Evolutionary conservation across 2,797 vertebrate genomes (phyloP).

Genomic region (Platalea minor): DNA sequence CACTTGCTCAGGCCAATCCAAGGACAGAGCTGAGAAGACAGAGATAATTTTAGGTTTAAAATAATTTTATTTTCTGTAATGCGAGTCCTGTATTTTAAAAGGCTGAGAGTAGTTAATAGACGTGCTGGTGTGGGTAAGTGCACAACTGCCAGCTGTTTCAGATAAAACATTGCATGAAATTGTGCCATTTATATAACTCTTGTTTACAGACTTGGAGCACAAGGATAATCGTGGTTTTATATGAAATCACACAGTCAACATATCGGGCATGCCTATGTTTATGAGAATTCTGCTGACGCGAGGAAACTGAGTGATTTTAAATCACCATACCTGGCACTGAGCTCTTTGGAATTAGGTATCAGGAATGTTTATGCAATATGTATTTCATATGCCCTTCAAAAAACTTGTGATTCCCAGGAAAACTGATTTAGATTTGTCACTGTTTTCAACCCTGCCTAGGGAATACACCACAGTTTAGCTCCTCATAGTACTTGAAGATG

Average conservation of each 20-base stretch:
- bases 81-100: constrained; percentile 1
- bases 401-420: not conserved
- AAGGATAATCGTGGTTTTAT: not conserved
- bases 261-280: not conserved
- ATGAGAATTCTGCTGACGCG: not conserved
- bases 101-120: constrained; percentile 13
- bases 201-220: constrained; percentile 2
- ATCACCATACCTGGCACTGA: not conserved
- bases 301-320: not conserved
- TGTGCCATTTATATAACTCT: constrained; percentile 11
- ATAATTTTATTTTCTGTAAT: not conserved
- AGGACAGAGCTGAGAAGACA: not conserved
- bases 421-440: not conserved
- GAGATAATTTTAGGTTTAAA: constrained; percentile 8
- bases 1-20: not conserved
- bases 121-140: constrained; percentile 9
- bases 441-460: not conserved
- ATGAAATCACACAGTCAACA: not conserved
- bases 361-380: not conserved
- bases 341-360: not conserved
- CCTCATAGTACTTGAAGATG: not conserved
- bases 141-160: constrained; percentile 34
- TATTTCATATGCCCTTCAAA: not conserved
- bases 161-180: constrained; percentile 3
- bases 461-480: not conserved